These are phyloP conservation scores for Yponomeuta sedellus DNA, from an alignment of 2,888 invertebrate species.

Conservation along the genomic window DNA sequence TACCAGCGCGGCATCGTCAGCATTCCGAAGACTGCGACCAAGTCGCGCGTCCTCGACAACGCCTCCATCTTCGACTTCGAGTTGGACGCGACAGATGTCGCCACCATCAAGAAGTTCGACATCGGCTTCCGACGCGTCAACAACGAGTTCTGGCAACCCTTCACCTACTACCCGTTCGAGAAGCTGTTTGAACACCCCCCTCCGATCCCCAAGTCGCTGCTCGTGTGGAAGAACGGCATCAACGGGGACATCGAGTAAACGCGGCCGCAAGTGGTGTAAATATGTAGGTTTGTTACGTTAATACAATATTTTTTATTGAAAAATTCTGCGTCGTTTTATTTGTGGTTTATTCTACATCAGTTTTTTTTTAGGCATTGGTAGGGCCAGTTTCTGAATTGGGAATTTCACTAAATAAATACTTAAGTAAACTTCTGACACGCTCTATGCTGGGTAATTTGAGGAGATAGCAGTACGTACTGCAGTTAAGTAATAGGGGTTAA, in stretches of 20 bases:
- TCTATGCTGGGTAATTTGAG: too few species aligned
- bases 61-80: slow-evolving; percentile 56
- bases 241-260: slow-evolving; percentile 9
- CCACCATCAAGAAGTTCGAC: slow-evolving; percentile 42
- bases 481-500: too few species aligned
- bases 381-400: too few species aligned
- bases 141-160: slow-evolving; percentile 42
- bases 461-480: too few species aligned
- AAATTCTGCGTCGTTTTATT: neutral
- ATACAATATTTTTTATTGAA: neutral
- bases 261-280: neutral
- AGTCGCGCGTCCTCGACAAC: slow-evolving; percentile 45
- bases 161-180: slow-evolving; percentile 44
- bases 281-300: neutral
- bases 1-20: slow-evolving; percentile 47
- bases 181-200: slow-evolving; percentile 28
- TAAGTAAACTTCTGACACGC: too few species aligned
- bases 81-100: slow-evolving; percentile 39
- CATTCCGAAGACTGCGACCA: slow-evolving; percentile 53
- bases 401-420: too few species aligned
- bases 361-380: too few species aligned
- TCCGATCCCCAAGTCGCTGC: slow-evolving; percentile 30
- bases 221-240: slow-evolving; percentile 37
- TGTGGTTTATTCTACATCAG: too few species aligned
- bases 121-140: slow-evolving; percentile 41